phyloP scores from a whole-genome alignment of 2,113 vertebrate genomes.

The Speoplatyrhinus poulsoni region DNA sequence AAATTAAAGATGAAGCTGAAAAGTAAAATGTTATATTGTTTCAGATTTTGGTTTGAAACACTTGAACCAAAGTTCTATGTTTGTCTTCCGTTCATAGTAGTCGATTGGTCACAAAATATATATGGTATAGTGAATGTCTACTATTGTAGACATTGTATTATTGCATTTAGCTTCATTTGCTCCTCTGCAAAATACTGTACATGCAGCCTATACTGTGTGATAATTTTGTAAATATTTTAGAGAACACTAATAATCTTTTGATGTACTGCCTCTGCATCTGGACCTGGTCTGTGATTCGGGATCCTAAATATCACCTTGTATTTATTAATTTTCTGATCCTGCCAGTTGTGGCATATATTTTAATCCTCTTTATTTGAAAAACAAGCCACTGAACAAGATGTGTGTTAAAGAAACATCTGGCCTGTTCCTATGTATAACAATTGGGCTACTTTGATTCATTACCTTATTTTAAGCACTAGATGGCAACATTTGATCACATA shows the following conservation, averaged over 20 bases:
- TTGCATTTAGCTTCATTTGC: background rate
- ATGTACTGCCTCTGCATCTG: background rate
- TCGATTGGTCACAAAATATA: constrained; percentile 6
- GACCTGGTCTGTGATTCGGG: too few species aligned
- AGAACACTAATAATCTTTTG: background rate
- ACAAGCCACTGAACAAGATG: too few species aligned
- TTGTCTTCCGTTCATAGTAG: constrained; percentile 46
- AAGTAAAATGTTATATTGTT: constrained; percentile 21
- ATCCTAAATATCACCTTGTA: too few species aligned
- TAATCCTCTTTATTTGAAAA: too few species aligned
- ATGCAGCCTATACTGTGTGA: background rate
- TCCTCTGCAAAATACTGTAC: background rate
- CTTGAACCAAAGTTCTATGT: constrained; percentile 48
- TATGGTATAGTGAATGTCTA: constrained; percentile 16
- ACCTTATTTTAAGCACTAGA: too few species aligned
- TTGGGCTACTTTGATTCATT: too few species aligned
- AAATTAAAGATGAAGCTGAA: too few species aligned
- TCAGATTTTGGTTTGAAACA: constrained; percentile 40
- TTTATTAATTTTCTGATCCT: too few species aligned
- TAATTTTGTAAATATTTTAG: background rate
- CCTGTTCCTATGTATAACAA: too few species aligned
- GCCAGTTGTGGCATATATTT: too few species aligned
- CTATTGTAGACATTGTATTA: background rate
- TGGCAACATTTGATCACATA: too few species aligned
- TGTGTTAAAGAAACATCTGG: too few species aligned